Base-by-base conservation (phyloP, 2,797 vertebrate genomes). In the Tokudaia tokunoshimensis region DNA sequence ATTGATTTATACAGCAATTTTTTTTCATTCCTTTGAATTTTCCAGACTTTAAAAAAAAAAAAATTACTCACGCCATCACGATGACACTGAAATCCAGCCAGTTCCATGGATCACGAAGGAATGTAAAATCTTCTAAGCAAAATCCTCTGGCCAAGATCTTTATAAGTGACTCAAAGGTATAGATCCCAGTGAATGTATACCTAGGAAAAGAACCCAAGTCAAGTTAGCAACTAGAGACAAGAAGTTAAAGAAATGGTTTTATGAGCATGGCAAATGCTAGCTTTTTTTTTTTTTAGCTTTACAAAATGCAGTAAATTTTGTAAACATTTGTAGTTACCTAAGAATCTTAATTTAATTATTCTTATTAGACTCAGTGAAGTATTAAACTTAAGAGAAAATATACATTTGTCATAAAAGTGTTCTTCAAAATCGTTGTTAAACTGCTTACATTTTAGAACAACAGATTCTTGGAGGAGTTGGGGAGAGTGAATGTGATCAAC, bases 71-170 rank as follows among this genome's bases (percentile, higher is more conserved):
- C 99, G 99, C 99, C 99, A 99, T 99, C 97, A 99, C 98, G 98
- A 99, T 99, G 97, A 99, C 99, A 97, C 98, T 99, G 99, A 99
- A 99, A 98, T 99, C 99, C 98, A 99, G 98, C 99, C 99, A 99
- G 97, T 99, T 99, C 99, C 99, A 99, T 22, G 99, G 99, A 96
- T 99, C 99, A 98, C 99, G 99, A 67, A 99, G 99, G 97, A 99
- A 99, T 63, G 99, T 99, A 98, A 99, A 99, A 96, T 98, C 98
- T 96, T 99, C 99, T 97, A 99, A 98, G 98, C 99, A 99, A 98
- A 99, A 99, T 59, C 99, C 99, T 98, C 99, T 99, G 94, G 99
- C 99, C 97, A 99, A 98, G 97, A 99, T 99, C 98, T 99, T 99
- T 97, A 99, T 98, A 74, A 99, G 98, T 59, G 99, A 99, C 98